phyloP scores from a whole-genome alignment of 2,888 invertebrate species.

The Rhabditophanes sp. region DNA sequence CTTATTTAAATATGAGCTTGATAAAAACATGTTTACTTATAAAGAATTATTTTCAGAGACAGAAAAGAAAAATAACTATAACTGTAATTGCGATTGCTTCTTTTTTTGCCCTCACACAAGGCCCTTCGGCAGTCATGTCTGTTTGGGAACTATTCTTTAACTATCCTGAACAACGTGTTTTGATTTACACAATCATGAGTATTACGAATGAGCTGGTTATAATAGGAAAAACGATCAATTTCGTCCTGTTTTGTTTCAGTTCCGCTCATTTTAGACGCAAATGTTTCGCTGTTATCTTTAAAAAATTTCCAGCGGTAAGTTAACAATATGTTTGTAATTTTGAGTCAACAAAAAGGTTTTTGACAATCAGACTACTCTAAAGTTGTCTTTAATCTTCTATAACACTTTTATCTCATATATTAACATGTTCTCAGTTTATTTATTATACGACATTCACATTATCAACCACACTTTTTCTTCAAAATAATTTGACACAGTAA shows the following conservation, averaged over 20 bases:
- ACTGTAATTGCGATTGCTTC: constrained; percentile 37
- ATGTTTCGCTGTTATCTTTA: constrained; percentile 23
- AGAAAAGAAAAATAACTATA: constrained; percentile 25
- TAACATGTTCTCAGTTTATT: too few relatives aligned
- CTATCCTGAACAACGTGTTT: constrained; percentile 11
- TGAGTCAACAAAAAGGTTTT: too few relatives aligned
- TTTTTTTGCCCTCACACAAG: constrained; percentile 38
- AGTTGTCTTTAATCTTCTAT: too few relatives aligned
- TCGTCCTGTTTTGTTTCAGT: constrained; percentile 37
- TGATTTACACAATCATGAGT: constrained; percentile 20
- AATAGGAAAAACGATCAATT: constrained; percentile 39
- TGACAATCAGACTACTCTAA: too few relatives aligned
- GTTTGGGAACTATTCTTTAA: constrained; percentile 30
- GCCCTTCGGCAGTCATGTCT: constrained; percentile 40
- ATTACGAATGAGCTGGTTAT: constrained; percentile 36
- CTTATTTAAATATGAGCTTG: background rate
- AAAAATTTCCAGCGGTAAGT: constrained; percentile 31
- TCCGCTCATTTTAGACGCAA: constrained; percentile 37
- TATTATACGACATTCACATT: too few relatives aligned
- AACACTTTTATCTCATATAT: too few relatives aligned
- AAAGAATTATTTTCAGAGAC: constrained; percentile 9
- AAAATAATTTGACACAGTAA: too few relatives aligned
- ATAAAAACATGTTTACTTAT: background rate
- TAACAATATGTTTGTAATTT: background rate
- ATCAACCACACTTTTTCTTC: too few relatives aligned